Evolutionary conservation across 2,113 vertebrate genomes (phyloP).

Genomic region (Seriola rivoliana): DNA sequence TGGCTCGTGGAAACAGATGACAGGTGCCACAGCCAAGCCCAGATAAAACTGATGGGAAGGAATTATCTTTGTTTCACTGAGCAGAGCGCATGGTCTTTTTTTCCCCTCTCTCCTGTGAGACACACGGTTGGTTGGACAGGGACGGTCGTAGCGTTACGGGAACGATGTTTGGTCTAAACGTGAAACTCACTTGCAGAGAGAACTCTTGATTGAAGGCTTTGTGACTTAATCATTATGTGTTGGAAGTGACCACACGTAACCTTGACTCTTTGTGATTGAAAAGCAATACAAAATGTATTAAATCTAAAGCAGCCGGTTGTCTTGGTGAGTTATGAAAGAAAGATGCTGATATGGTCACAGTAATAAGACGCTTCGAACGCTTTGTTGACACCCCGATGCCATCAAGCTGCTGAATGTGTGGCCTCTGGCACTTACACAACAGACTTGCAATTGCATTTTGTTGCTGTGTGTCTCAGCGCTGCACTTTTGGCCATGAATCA

Average conservation of each 20-base stretch:
- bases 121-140: not conserved
- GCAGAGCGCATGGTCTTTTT: not conserved
- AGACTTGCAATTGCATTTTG: not conserved
- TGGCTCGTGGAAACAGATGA: constrained; percentile 48
- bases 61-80: constrained; percentile 40
- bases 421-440: not conserved
- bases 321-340: not conserved
- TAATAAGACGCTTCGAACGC: not conserved
- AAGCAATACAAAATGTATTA: not conserved
- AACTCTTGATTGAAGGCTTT: not conserved
- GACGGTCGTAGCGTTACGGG: not conserved
- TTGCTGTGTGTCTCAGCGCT: not conserved
- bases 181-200: not conserved
- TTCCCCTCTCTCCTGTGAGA: not conserved
- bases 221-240: not conserved
- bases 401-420: not conserved
- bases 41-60: constrained; percentile 64
- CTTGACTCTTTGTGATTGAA: not conserved
- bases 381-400: not conserved
- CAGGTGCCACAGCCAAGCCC: constrained; percentile 52
- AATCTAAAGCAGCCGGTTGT: not conserved
- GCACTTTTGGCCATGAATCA: not conserved
- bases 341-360: not conserved
- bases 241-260: not conserved
- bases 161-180: not conserved